Base-by-base conservation (phyloP, 23 tunicate species). In the Clavelina lepadiformis region DNA sequence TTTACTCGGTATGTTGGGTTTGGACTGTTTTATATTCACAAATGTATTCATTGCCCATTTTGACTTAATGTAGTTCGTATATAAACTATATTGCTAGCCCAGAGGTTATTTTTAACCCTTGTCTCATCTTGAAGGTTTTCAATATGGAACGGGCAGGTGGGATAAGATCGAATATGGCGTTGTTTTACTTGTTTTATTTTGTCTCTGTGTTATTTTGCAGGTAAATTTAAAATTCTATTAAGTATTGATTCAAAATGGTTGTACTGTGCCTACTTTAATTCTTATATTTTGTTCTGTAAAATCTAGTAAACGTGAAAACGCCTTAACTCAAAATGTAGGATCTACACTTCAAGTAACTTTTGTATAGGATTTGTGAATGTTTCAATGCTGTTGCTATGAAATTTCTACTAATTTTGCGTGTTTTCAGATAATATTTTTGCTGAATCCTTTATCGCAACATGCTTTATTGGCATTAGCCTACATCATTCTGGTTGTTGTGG, bases 391-490 rank as follows among this genome's bases (percentile, higher is more conserved):
- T 3, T 49, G 2, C 3, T 2, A 4, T 49, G 2, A 58, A 35
- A 63, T 0, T 5, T 0, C 7, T 35, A 3, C 5, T 34, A 35
- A 34, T 63, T 4, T 0, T 7, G 15, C 68, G 22, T 18, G 56
- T 33, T 73, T 80, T 32, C 82, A 87, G 96, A 46, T 87, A 0
- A 68, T 72, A 2, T 74, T 87, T 61, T 41, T 33, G 20, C 38
- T 82, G 35, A 87, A 79, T 54, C 44, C 80, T 30, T 72, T 87
- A 20, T 73, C 86, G 28, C 86, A 87, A 51, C 72, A 87, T 45
- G 74, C 82, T 8, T 56, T 87, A 38, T 56, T 79, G 15, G 53
- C 72, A 58, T 55, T 87, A 23, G 73, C 88, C 34, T 87, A 79
- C 63, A 61, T 61, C 23, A 79, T 79, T 47, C 67, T 87, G 38